phyloP scores from a whole-genome alignment of 2,797 vertebrate genomes.

The Phataginus tricuspis region DNA sequence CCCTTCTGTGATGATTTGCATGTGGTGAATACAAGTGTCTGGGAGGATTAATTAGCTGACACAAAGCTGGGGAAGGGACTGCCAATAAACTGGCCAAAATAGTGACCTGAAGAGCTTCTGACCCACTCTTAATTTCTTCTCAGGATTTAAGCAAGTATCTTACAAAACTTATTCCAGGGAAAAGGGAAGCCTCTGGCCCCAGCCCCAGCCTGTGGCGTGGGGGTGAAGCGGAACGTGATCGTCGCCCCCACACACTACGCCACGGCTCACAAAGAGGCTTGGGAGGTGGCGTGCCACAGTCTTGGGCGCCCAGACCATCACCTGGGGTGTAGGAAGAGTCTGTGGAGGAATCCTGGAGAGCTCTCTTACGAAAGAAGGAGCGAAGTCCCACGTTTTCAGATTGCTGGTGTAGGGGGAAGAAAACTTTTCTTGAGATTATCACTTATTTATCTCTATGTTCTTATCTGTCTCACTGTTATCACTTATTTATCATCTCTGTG shows the following conservation, averaged over 20 bases:
- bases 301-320: neutral
- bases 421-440: constrained; percentile 67
- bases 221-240: neutral
- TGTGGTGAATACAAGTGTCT: constrained; percentile 77
- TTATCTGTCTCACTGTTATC: constrained; percentile 65
- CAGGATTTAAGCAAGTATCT: constrained; percentile 49
- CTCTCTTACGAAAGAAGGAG: neutral
- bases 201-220: neutral
- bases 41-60: constrained; percentile 80
- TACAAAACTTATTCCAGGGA: neutral
- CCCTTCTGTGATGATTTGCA: constrained; percentile 80
- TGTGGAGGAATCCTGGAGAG: neutral
- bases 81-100: constrained; percentile 54
- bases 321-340: neutral
- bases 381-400: constrained; percentile 8
- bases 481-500: constrained; percentile 60
- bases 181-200: neutral
- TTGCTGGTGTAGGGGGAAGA: constrained; percentile 57
- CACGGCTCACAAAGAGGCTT: neutral
- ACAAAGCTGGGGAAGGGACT: constrained; percentile 67
- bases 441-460: constrained; percentile 62
- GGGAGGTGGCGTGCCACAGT: fast-evolving
- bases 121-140: constrained; percentile 41
- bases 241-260: neutral
- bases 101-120: constrained; percentile 52